phyloP scores from a whole-genome alignment of 2,113 vertebrate genomes.

The Cebidichthys violaceus region DNA sequence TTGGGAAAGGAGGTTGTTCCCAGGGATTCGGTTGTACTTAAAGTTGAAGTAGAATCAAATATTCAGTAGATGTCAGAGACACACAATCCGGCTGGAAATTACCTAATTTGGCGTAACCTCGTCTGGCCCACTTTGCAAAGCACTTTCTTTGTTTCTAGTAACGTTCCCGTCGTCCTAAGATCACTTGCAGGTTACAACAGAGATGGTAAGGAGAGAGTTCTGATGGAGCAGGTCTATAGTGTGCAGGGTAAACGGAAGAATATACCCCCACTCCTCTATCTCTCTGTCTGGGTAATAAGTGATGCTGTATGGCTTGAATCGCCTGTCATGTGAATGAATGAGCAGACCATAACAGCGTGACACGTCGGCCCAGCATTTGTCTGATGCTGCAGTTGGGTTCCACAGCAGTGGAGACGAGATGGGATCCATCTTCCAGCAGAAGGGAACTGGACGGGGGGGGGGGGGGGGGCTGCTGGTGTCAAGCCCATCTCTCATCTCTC shows the following conservation, averaged over 20 bases:
- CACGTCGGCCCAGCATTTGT: conserved; percentile 35
- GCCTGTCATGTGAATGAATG: conserved; percentile 67
- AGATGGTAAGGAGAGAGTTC: neutral
- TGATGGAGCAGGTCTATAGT: conserved; percentile 11
- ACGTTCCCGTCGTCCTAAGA: neutral
- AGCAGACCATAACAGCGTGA: conserved; percentile 37
- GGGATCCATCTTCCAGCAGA: conserved; percentile 45
- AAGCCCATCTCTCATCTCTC: conserved; percentile 38
- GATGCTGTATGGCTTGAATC: conserved; percentile 49
- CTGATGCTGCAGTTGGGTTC: conserved; percentile 42
- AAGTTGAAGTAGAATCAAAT: conserved; percentile 44
- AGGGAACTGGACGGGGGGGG: neutral
- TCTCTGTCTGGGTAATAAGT: conserved; percentile 44
- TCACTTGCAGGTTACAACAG: neutral
- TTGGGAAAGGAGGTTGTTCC: conserved; percentile 20
- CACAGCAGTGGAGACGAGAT: conserved; percentile 42
- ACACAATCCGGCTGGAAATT: conserved; percentile 5
- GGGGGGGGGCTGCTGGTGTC: conserved; percentile 27
- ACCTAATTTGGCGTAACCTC: neutral
- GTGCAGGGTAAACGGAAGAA: neutral
- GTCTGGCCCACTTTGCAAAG: neutral
- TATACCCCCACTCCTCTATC: conserved; percentile 3
- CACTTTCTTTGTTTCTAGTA: conserved; percentile 2
- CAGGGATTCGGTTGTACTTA: conserved; percentile 36
- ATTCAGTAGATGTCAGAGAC: conserved; percentile 47